Base-by-base conservation (phyloP, 2,888 invertebrate genomes). In the Agonopterix subpropinquella region DNA sequence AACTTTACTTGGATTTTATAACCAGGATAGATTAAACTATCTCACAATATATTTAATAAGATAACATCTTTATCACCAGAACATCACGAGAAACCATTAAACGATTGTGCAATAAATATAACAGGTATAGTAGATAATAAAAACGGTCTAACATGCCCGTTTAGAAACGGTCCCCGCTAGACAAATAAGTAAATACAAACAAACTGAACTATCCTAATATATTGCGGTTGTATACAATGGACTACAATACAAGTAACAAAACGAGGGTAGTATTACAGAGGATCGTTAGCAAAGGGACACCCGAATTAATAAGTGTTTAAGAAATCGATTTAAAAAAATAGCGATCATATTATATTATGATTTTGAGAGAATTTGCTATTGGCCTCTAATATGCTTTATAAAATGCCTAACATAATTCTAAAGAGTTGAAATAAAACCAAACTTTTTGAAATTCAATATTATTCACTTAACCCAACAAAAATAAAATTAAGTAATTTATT, bases 131-230 rank as follows among this genome's bases (percentile, higher is more conserved):
- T 46, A 41, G 59, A 61, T 61, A 68, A 72, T 72, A 73, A 67
- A 71, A 68, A 53, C 42, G 45, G 10, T 9, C 15, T 41, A 28
- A 28, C 28, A 47, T 58, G 55, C 59, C 65, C 69, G 67, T 72
- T 71, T 62, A 65, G 66, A 66, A 57, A 57, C 64, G 65, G 60
- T 62, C 64, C 59, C 59, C 59, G 54, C 54, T 65, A 62, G 57
- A 67, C 67, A 74, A 75, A 74, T 69, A 70, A 61, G 59, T 64
- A 64, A 65, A 67, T 56, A 68, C 59, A 71, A 70, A 73, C 65
- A 70, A 62, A 58, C 59, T 53, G 45, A 58, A 54, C 55, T 52
- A 51, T 55, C 56, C 54, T 49, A 58, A 61, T 59, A 57, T 61
- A 61, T 62, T 56, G 59, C 56, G 59, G 58, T 58, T 42, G 53